Evolutionary conservation across 2,113 vertebrate species (phyloP), one percentile per base, ranked within the genome.

Genomic region (Ceuthmochares aereus): DNA sequence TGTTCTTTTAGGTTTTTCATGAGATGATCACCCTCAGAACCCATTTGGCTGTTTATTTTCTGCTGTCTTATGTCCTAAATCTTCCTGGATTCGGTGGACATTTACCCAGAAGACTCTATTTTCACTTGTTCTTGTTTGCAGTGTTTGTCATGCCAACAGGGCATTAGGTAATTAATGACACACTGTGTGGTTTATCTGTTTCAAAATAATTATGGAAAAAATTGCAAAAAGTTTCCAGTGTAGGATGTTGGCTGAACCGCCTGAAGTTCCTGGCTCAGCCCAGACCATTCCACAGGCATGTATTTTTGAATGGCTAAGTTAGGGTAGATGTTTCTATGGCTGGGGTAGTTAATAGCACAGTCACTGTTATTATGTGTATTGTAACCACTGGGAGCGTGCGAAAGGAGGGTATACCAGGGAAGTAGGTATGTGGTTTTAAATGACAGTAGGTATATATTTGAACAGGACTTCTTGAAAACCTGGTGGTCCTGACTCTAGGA

Each of bases 121-220:
- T 93, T 82, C 74, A 17, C 84, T 87, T 60, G 45, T 23, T 79
- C 74, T 93, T 83, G 70, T 93, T 95, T 91, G 81, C 29, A 32
- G 1, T 52, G 22, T 86, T 89, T 80, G 79, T 88, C n/a, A 8
- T 87, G 81, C 91, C 74, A 69, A 29, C 66, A 9, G 67, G 63
- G 74, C 15, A 18, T 85, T 84, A 87, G 89, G 70, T 87, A 87
- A 84, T 73, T 89, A 89, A 64, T 32, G 58, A 60, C 81, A 91
- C 19, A 10, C 45, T 62, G 34, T 37, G 52, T 10, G 14, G 49
- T 89, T 91, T 89, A 94, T 95, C 77, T 34, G 17, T 79, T 91
- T 26, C 79, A 96, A 97, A 94, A 66, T 58, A 89, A 89, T 32
- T 72, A 26, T 0, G 74, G 95, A 92, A 95, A 92, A 87, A 94